Conservation (phyloP, 2,888 invertebrate species). For the Brassicogethes aeneus region DNA sequence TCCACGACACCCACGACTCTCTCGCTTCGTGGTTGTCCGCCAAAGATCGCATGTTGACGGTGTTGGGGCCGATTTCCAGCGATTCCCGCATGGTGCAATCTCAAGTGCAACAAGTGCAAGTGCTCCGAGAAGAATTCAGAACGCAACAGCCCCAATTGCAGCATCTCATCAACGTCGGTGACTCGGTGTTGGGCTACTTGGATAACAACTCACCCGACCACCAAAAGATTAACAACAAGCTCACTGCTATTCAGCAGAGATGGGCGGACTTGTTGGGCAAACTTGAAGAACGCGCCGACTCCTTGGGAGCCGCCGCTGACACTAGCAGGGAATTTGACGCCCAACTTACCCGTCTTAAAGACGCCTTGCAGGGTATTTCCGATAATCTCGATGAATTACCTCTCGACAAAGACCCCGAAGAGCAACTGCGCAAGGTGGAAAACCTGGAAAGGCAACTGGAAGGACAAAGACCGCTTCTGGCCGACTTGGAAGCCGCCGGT, state of each 20-base stretch:
- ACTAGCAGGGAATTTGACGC: constrained; percentile 91
- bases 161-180: constrained; percentile 74
- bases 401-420: constrained; percentile 73
- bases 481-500: constrained; percentile 87
- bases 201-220: constrained; percentile 51
- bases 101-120: constrained; percentile 91
- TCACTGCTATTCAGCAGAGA: constrained; percentile 59
- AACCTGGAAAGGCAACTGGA: constrained; percentile 81
- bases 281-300: constrained; percentile 81
- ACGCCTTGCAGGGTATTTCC: constrained; percentile 79
- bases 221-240: constrained; percentile 59
- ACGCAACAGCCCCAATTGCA: constrained; percentile 85
- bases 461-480: constrained; percentile 77
- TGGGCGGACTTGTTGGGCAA: constrained; percentile 75
- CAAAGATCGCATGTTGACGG: constrained; percentile 93
- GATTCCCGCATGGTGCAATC: constrained; percentile 93
- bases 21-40: constrained; percentile 80
- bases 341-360: constrained; percentile 69
- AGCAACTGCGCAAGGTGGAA: constrained; percentile 79
- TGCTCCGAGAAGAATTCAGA: constrained; percentile 89
- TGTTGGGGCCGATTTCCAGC: constrained; percentile 90
- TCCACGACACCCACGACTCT: constrained; percentile 81
- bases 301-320: constrained; percentile 84
- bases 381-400: constrained; percentile 80
- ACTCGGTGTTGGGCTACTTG: constrained; percentile 56